Percentiles rank a stretch among this genome's conserved stretches.
These are phyloP conservation scores for Acinonyx jubatus DNA, from an alignment of 2,113 vertebrate genomes.

Conservation along the genomic window DNA sequence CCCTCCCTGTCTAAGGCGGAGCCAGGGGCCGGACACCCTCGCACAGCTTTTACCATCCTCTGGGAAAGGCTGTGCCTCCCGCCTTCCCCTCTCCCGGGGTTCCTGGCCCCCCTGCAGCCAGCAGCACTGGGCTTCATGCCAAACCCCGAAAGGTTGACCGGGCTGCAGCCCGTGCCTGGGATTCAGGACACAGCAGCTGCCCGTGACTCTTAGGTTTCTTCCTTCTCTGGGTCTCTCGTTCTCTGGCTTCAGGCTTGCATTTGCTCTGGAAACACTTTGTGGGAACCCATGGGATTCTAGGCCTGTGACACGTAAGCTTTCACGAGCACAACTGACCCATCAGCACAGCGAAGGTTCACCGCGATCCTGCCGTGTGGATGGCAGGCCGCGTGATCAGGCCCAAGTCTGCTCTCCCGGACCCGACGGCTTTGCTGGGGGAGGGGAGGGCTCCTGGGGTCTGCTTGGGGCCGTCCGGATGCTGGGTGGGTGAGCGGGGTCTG, in stretches of 20 bases:
- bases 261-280: neutral
- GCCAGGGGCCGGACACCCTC: neutral
- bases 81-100: neutral
- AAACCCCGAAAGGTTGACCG: accelerated
- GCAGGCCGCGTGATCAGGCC: accelerated
- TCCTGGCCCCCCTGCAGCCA: neutral
- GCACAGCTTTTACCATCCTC: accelerated
- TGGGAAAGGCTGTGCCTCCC: neutral
- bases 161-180: accelerated
- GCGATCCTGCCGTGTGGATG: accelerated
- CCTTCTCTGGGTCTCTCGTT: accelerated
- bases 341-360: accelerated
- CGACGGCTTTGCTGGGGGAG: neutral
- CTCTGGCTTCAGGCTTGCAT: no score
- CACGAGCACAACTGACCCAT: accelerated
- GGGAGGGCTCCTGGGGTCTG: neutral
- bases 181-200: neutral
- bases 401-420: neutral
- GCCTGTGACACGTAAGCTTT: accelerated
- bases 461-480: neutral
- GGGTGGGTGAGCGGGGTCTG: neutral
- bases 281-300: accelerated
- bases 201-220: accelerated
- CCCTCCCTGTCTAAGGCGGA: neutral
- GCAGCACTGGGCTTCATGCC: neutral